Conservation (phyloP, 2,113 vertebrate species). For the Centropus bengalensis region DNA sequence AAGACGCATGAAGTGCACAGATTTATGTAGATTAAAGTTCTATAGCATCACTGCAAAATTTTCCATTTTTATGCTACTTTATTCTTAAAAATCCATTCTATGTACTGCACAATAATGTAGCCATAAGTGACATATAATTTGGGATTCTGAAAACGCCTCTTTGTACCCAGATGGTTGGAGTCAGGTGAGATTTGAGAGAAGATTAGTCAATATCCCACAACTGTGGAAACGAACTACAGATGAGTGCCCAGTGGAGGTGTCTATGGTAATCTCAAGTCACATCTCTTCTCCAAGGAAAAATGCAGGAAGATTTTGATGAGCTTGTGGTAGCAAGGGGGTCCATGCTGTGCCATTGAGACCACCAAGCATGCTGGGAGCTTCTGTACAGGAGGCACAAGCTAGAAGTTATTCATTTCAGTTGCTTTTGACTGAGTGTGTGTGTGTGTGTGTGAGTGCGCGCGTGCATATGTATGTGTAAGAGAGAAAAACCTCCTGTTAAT, state of each 20-base stretch:
- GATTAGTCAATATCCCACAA: neutral
- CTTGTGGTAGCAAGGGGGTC: neutral
- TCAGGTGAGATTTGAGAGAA: neutral
- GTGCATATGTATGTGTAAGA: neutral
- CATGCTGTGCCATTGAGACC: neutral
- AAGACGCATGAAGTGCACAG: neutral
- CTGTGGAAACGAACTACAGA: neutral
- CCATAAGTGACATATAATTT: neutral
- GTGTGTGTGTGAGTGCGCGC: neutral
- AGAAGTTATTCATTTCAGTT: neutral
- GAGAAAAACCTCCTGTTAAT: neutral
- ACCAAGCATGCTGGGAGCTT: neutral
- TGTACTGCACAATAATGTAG: neutral
- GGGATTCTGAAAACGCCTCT: neutral
- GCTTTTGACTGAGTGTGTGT: neutral
- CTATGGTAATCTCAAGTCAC: neutral
- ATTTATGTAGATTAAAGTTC: neutral
- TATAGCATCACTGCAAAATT: neutral
- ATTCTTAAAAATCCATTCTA: neutral
- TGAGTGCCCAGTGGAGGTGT: neutral
- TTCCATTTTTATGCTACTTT: neutral
- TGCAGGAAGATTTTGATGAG: neutral
- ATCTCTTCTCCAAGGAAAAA: neutral
- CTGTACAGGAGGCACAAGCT: neutral
- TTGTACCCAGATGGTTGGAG: neutral